Conservation (phyloP, 37 sponge, comb jelly and placozoan genomes). For the Beroe forskalii region DNA sequence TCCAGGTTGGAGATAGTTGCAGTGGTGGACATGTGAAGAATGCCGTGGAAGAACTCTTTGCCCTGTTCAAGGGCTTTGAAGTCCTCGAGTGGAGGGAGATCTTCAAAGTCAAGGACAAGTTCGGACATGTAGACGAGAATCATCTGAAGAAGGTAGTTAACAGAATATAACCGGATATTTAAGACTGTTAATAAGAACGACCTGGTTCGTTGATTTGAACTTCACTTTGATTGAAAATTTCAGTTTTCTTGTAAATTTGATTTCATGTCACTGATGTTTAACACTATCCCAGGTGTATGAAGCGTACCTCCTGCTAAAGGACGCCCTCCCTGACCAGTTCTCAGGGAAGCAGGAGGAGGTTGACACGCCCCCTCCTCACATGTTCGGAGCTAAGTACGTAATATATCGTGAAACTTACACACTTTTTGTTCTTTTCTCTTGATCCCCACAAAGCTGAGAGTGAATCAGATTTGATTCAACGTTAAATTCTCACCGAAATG, state of each 20-base stretch:
- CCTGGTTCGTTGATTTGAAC: no score
- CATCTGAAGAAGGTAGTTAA: conserved; percentile 4
- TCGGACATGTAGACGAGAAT: conserved; percentile 32
- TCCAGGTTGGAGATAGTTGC: conserved; percentile 61
- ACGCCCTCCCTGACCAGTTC: neutral
- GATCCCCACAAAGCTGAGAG: no score
- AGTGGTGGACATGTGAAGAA: neutral
- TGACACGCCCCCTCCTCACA: neutral
- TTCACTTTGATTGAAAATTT: no score
- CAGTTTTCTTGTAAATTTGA: no score
- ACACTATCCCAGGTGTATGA: neutral
- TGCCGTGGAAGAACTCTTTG: conserved; percentile 20
- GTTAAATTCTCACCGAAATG: no score
- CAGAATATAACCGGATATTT: no score
- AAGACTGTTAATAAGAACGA: no score
- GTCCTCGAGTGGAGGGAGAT: conserved; percentile 2
- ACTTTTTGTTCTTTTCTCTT: no score
- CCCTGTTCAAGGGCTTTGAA: conserved; percentile 4
- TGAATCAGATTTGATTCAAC: no score
- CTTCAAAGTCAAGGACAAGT: conserved; percentile 52
- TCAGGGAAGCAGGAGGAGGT: neutral
- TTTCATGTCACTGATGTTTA: no score
- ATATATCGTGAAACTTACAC: no score
- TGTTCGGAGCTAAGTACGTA: conserved; percentile 47
- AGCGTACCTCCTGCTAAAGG: neutral